Base-by-base conservation (phyloP, 2,113 vertebrate species). In the Xyliphius kryptos region DNA sequence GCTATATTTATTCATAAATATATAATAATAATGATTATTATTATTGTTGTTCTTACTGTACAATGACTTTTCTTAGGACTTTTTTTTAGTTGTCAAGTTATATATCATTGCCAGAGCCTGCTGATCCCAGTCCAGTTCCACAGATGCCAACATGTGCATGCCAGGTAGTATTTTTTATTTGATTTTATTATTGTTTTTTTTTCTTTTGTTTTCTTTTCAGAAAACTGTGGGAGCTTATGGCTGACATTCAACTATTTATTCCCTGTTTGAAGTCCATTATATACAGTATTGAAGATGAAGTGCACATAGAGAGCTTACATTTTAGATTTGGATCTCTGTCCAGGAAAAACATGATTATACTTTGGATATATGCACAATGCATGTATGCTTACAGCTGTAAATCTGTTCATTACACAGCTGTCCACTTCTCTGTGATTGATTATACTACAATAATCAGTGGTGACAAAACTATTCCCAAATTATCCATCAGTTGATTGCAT, bases 401-500 rank as follows among this genome's bases (percentile, higher is more conserved):
- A 49, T 22, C 20, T 21, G 20, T 49, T 13, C 32, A 57, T 17
- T 37, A 13, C 22, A 36, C 17, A 26, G 37, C 10, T 51, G 61
- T 66, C 51, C 10, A 19, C 50, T 41, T 7, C 16, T 51, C 53
- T 58, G 65, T 26, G n/a, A n/a, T 71, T 51, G 48, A 71, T 67
- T 56, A 59, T n/a, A 51, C 54, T 49, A 3, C 6, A 46, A 51
- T 64, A 72, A 64, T 60, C 38, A n/a, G n/a, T n/a, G n/a, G n/a
- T n/a, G n/a, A n/a, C n/a, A n/a, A n/a, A n/a, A n/a, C n/a, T n/a
- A n/a, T n/a, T n/a, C n/a, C n/a, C n/a, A n/a, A n/a, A n/a, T n/a
- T n/a, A n/a, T n/a, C n/a, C n/a, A n/a, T n/a, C 26, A n/a, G n/a
- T n/a, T n/a, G n/a, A n/a, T n/a, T n/a, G n/a, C 7, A 6, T 32